Conservation (phyloP, 2,113 vertebrate genomes). For the Nibea coibor region DNA sequence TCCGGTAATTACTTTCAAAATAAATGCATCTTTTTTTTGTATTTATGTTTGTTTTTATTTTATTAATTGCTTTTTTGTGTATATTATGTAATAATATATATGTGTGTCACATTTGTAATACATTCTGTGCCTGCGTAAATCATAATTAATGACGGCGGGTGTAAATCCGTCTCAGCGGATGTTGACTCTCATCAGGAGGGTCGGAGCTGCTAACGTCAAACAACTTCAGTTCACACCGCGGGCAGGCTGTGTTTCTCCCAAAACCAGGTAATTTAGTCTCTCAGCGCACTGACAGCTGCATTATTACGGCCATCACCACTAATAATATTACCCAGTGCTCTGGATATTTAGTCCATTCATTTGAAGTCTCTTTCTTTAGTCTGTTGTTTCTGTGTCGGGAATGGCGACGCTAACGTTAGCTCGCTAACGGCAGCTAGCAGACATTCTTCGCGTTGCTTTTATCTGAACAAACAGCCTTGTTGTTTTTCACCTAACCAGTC, state of each 20-base stretch:
- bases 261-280: conserved; percentile 53
- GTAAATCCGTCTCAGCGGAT: conserved; percentile 63
- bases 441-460: not conserved
- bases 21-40: not conserved
- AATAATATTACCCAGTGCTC: fast-evolving
- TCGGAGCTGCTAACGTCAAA: conserved; percentile 49
- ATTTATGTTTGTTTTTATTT: not conserved
- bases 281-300: not conserved
- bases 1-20: conserved; percentile 1
- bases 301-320: fast-evolving
- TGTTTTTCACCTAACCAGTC: not conserved
- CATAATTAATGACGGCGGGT: conserved; percentile 51
- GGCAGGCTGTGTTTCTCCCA: conserved; percentile 1
- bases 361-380: not conserved
- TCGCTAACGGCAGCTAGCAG: conserved; percentile 50
- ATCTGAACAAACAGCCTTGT: not conserved
- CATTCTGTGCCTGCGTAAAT: not conserved
- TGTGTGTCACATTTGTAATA: not conserved
- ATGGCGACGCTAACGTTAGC: conserved; percentile 59
- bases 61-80: not conserved
- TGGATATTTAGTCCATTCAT: fast-evolving
- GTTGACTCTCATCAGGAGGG: conserved; percentile 47
- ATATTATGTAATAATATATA: not conserved
- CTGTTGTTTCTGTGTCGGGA: conserved; percentile 33
- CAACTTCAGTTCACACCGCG: conserved; percentile 36